Evolutionary conservation across 1,140 invertebrate genomes (phyloP).

Genomic region (Mamestra configurata): DNA sequence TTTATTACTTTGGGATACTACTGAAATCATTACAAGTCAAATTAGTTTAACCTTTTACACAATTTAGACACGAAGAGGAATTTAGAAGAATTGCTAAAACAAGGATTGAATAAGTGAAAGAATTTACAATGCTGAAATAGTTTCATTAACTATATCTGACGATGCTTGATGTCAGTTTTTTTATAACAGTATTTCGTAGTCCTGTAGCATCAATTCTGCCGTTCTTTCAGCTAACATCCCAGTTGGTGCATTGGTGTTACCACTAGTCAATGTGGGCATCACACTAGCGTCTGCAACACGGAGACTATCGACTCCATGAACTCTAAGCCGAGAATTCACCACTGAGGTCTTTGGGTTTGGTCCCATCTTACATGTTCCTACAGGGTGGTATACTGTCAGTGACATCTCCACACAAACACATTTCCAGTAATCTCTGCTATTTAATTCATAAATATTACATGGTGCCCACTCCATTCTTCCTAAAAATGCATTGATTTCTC

Average conservation of each 20-base stretch:
- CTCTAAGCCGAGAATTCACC: conserved; percentile 90
- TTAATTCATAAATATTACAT: conserved; percentile 81
- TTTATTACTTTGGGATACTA: no score
- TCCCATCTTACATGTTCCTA: conserved; percentile 94
- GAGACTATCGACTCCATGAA: conserved; percentile 90
- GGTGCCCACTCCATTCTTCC: conserved; percentile 78
- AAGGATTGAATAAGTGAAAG: no score
- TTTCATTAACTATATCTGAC: no score
- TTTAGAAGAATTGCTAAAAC: no score
- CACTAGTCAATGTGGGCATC: conserved; percentile 91
- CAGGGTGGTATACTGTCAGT: conserved; percentile 90
- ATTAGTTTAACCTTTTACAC: no score
- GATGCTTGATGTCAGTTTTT: no score
- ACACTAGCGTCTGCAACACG: conserved; percentile 93
- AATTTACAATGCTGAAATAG: no score
- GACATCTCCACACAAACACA: conserved; percentile 89
- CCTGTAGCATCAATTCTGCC: conserved; percentile 91
- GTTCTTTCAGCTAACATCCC: conserved; percentile 94
- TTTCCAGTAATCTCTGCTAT: conserved; percentile 90
- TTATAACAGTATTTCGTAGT: conserved; percentile 65
- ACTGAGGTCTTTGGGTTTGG: conserved; percentile 88
- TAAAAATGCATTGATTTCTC: conserved; percentile 76
- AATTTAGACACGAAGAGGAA: no score
- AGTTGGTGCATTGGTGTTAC: conserved; percentile 92
- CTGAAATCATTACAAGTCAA: no score